Conservation (phyloP, 2,113 vertebrate species). For the Cercocebus atys region DNA sequence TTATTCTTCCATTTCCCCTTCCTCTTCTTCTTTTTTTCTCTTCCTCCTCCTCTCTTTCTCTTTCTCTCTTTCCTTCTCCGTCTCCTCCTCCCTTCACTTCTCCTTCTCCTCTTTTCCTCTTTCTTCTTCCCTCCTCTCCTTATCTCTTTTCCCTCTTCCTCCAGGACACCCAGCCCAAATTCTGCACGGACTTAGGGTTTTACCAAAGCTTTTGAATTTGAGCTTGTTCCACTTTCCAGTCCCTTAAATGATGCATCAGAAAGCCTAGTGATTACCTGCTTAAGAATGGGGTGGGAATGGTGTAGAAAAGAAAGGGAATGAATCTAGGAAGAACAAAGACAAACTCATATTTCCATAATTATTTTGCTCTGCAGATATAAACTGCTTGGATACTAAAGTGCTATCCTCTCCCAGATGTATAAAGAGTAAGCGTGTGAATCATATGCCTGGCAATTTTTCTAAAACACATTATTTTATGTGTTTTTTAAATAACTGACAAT, state of each 20-base stretch:
- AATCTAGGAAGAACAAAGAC: background rate
- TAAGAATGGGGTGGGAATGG: background rate
- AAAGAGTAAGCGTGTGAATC: background rate
- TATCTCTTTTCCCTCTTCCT: background rate
- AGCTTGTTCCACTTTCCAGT: background rate
- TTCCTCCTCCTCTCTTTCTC: no score
- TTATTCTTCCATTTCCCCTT: background rate
- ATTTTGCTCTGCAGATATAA: background rate
- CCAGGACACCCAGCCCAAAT: background rate
- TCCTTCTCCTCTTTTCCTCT: no score
- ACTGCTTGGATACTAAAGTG: background rate
- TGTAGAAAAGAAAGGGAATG: background rate
- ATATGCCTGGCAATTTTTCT: background rate
- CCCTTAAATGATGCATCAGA: background rate
- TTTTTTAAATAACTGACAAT: background rate
- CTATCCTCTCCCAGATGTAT: background rate
- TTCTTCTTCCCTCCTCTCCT: background rate
- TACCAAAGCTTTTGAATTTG: background rate
- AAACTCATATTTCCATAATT: background rate
- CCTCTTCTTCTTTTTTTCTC: no score
- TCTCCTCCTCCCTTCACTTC: no score
- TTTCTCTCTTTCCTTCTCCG: background rate
- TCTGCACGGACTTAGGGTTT: background rate
- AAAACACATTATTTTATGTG: background rate
- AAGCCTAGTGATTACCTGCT: background rate